Percentiles rank a stretch among this genome's conserved stretches.
Conservation (phyloP, 2,888 invertebrate species). For the Xestoiulus laeticollis region DNA sequence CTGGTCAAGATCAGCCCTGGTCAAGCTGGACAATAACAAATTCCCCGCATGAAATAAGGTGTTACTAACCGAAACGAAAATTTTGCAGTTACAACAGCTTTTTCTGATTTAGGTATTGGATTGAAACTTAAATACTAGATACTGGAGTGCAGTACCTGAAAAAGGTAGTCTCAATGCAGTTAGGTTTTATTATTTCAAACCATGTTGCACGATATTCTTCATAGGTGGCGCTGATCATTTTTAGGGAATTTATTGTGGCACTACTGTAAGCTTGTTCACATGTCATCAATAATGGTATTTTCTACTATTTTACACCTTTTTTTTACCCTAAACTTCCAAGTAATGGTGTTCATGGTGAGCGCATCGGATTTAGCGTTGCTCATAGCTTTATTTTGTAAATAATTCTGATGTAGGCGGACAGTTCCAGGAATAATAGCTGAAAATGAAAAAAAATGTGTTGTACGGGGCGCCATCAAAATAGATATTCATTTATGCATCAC, state of each 20-base stretch:
- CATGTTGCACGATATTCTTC: neutral
- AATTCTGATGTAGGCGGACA: slow-evolving; percentile 4
- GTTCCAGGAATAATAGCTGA: neutral
- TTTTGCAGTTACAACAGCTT: neutral
- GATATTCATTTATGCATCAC: neutral
- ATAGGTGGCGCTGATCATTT: neutral
- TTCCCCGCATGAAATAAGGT: neutral
- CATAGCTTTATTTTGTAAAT: neutral
- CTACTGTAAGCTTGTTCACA: too few species aligned
- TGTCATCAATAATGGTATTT: neutral
- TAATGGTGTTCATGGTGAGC: too few species aligned
- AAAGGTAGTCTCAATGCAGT: too few species aligned
- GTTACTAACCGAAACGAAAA: too few species aligned
- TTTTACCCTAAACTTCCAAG: too few species aligned
- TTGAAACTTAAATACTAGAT: neutral
- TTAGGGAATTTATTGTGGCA: too few species aligned
- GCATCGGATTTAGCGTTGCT: neutral
- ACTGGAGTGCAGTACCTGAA: too few species aligned
- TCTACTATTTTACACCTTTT: neutral
- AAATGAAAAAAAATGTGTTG: neutral
- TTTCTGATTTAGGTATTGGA: neutral
- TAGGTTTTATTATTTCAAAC: neutral
- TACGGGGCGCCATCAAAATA: neutral
- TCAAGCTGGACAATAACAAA: neutral
- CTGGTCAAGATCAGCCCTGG: neutral